Percentiles rank a stretch among this genome's conserved stretches.
Evolutionary conservation across 64 coral and sea anemone species (phyloP).

Genomic region (Stichodactyla mertensii): DNA sequence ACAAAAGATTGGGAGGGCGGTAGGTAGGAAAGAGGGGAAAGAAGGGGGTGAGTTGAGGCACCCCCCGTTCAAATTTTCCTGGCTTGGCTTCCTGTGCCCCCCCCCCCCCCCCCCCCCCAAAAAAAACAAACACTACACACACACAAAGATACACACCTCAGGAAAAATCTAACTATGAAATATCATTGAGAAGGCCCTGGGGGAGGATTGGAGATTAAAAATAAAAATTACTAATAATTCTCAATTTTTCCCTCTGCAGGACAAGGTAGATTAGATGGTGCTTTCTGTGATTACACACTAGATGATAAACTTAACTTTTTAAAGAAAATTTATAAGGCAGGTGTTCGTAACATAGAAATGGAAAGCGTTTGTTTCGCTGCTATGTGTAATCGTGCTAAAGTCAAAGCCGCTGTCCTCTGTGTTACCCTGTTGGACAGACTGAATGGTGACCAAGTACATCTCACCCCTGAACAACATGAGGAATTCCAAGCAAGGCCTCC

Average conservation of each 20-base stretch:
- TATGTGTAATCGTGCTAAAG: conserved; percentile 80
- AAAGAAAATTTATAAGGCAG: conserved; percentile 50
- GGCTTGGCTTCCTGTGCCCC: too few relatives aligned
- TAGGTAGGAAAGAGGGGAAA: too few relatives aligned
- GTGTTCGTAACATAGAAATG: conserved; percentile 95
- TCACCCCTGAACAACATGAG: conserved; percentile 58
- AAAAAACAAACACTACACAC: too few relatives aligned
- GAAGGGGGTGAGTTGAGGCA: too few relatives aligned
- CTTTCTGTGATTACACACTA: conserved; percentile 88
- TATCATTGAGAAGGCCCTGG: too few relatives aligned
- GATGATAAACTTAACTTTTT: conserved; percentile 80
- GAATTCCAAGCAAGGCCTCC: conserved; percentile 77
- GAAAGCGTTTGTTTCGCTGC: conserved; percentile 94
- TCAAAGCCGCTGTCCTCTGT: conserved; percentile 80
- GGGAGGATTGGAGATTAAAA: too few relatives aligned
- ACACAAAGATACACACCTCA: too few relatives aligned
- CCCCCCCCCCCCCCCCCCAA: too few relatives aligned
- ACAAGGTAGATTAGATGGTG: conserved; percentile 90
- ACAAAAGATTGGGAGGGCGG: too few relatives aligned
- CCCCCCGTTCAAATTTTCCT: too few relatives aligned
- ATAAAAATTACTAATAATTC: too few relatives aligned
- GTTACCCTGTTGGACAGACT: conserved; percentile 82
- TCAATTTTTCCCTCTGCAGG: conserved; percentile 40
- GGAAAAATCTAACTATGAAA: too few relatives aligned
- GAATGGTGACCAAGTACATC: conserved; percentile 62